Percentiles rank a stretch among this genome's conserved stretches.
These are phyloP conservation scores for Equus quagga DNA, from an alignment of 2,113 vertebrate genomes.

Conservation along the genomic window DNA sequence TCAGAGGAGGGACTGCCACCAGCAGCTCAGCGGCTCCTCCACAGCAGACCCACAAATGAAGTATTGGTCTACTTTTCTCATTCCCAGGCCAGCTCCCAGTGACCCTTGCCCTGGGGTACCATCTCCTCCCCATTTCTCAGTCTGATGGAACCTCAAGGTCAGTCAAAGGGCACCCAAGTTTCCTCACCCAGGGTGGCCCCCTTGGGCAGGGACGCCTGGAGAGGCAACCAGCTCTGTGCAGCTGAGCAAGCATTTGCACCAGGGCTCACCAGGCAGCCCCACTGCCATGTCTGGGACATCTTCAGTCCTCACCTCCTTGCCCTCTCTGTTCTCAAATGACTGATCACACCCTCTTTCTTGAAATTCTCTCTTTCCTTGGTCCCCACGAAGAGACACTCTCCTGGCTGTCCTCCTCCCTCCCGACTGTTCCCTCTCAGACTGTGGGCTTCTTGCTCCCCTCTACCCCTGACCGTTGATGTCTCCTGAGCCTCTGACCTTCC, in stretches of 20 bases:
- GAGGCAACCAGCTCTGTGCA: not conserved
- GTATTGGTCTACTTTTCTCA: not conserved
- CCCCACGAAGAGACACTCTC: not conserved
- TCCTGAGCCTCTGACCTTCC: not conserved
- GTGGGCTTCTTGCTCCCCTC: not conserved
- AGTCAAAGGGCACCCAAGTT: not conserved
- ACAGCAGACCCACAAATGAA: accelerated
- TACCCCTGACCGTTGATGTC: too few species aligned
- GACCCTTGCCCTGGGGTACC: not conserved
- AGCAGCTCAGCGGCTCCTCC: accelerated
- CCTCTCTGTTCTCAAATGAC: not conserved
- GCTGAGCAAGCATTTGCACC: not conserved
- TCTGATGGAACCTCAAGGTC: not conserved
- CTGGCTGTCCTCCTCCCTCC: not conserved
- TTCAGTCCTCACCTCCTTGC: not conserved
- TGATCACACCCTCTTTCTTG: not conserved
- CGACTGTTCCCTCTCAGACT: not conserved
- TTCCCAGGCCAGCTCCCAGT: not conserved
- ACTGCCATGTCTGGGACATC: not conserved
- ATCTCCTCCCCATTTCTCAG: not conserved
- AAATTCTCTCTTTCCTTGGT: not conserved
- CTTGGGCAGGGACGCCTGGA: not conserved
- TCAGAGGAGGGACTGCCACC: not conserved
- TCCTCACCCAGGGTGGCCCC: not conserved
- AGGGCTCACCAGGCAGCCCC: not conserved